Evolutionary conservation across 2,888 invertebrate species (phyloP), one percentile per base, ranked within the genome.

Genomic region (Acholoe squamosa): DNA sequence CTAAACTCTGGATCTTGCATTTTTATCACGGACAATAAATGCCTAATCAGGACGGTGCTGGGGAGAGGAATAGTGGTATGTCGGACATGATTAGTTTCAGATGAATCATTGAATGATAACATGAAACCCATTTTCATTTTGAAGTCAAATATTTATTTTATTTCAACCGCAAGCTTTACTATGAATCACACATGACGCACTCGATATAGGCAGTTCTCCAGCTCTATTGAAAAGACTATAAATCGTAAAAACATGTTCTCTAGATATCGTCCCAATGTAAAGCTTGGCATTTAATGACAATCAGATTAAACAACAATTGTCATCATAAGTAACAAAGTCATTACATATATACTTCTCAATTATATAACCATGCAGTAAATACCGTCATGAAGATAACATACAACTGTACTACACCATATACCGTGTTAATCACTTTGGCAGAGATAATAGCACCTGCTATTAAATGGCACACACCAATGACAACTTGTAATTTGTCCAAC

Each of bases 101-200:
- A n/a, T n/a, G n/a, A n/a, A n/a, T n/a, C n/a, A n/a, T n/a, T n/a
- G n/a, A n/a, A n/a, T n/a, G n/a, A n/a, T n/a, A n/a, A n/a, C n/a
- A n/a, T n/a, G 14, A 80, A 1, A 80, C 1, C 31, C 0, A 33
- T 16, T 80, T 80, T 80, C 34, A 80, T 33, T 14, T 80, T 71
- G 43, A 80, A 80, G 31, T 22, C 34, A 28, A 43, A 7, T n/a
- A n/a, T n/a, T n/a, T n/a, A n/a, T 43, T 86, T 86, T 86, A 86
- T 86, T 86, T 86, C 86, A 86, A 86, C 28, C 52, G 54, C 25
- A 86, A 86, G 86, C 86, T 86, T 54, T 54, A 54, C 86, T 86
- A 86, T 28, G 86, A 86, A 86, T 52, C 86, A 56, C 56, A 86
- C 86, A 86, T 86, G 86, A 52, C 28, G 86, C 86, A 54, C 28